Conservation (phyloP, 2,113 vertebrate genomes). For the Anarhynchus alexandrinus region DNA sequence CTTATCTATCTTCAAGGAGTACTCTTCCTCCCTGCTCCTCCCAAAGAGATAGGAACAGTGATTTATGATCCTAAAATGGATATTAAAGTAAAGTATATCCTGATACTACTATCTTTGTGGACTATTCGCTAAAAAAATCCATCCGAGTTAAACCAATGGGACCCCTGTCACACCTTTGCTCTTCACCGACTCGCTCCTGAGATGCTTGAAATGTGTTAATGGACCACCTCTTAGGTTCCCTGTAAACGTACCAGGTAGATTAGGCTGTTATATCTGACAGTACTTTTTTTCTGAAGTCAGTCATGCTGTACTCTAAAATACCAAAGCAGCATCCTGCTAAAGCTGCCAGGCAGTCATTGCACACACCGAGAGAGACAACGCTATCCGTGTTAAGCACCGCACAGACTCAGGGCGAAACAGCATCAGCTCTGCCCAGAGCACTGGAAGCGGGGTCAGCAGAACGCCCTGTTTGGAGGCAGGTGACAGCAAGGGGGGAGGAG, state of each 20-base stretch:
- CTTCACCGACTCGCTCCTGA: not conserved
- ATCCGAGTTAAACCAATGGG: not conserved
- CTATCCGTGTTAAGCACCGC: not conserved
- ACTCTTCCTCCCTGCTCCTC: not conserved
- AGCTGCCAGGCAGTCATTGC: slow-evolving; percentile 27
- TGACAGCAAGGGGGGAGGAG: not conserved
- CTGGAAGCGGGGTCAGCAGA: not conserved
- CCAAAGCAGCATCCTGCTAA: not conserved
- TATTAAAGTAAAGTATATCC: not conserved
- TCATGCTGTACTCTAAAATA: slow-evolving; percentile 2
- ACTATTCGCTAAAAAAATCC: not conserved
- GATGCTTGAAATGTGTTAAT: not conserved
- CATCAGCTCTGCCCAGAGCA: not conserved
- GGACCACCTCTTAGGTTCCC: not conserved
- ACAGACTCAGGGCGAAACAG: not conserved
- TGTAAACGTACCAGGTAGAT: not conserved
- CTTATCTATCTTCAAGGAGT: not conserved
- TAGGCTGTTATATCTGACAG: not conserved
- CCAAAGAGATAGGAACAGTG: not conserved
- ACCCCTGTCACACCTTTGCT: not conserved
- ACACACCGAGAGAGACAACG: not conserved
- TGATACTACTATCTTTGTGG: not conserved
- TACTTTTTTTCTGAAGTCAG: not conserved
- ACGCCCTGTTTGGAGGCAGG: not conserved
- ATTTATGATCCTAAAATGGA: not conserved